A percentile compares a stretch with the other conserved stretches of the same genome.
These are phyloP conservation scores for Tupaia tana DNA, from an alignment of 2,113 vertebrate genomes.

Conservation along the genomic window DNA sequence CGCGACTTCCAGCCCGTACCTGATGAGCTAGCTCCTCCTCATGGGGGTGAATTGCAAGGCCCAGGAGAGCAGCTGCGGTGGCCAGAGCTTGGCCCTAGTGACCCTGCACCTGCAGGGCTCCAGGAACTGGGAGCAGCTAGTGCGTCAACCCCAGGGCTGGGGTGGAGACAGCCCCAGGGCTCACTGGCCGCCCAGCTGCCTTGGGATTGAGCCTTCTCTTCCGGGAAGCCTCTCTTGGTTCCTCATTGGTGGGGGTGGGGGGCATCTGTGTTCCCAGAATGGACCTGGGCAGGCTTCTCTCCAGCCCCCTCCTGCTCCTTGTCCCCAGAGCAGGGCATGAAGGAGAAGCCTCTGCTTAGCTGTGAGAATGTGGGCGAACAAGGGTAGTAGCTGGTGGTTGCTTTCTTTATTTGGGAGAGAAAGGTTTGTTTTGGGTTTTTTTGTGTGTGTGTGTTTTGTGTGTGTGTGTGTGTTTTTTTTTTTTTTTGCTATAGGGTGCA, in stretches of 20 bases:
- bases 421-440: too few relatives aligned
- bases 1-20: not conserved
- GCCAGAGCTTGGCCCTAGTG: not conserved
- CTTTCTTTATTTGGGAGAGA: not conserved
- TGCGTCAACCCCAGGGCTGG: not conserved
- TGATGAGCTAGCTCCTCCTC: slow-evolving; percentile 53
- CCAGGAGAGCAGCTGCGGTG: not conserved
- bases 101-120: slow-evolving; percentile 19
- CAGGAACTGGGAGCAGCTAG: slow-evolving; percentile 43
- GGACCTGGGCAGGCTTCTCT: not conserved
- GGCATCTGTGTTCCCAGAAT: slow-evolving; percentile 55
- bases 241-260: not conserved
- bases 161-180: not conserved
- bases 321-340: not conserved
- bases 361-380: not conserved
- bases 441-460: too few relatives aligned
- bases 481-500: too few relatives aligned
- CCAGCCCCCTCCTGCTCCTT: not conserved
- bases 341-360: not conserved
- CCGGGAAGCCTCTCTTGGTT: slow-evolving; percentile 37
- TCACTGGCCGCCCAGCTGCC: not conserved
- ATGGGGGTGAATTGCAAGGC: slow-evolving; percentile 49
- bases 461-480: too few relatives aligned
- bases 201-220: not conserved
- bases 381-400: too few relatives aligned